Conservation (phyloP, 2,888 invertebrate genomes). For the Zonitis immaculata region DNA sequence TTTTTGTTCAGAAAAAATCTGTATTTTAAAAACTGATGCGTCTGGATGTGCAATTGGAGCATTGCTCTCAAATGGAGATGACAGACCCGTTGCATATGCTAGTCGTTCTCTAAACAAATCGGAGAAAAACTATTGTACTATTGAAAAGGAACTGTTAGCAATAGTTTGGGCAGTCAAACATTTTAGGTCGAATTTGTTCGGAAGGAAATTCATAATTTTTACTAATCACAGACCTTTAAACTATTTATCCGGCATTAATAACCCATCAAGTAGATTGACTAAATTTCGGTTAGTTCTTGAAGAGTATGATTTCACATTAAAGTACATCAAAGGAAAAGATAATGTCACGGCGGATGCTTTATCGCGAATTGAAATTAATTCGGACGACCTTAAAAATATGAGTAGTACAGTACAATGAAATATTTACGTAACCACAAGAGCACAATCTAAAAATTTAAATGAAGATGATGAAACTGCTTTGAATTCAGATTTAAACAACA, state of each 20-base stretch:
- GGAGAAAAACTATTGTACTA: constrained; percentile 14
- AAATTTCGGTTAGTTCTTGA: constrained; percentile 28
- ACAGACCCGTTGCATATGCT: constrained; percentile 17
- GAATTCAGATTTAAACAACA: background rate
- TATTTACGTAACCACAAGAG: constrained; percentile 5
- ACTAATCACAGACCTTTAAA: constrained; percentile 27
- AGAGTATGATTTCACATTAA: constrained; percentile 24
- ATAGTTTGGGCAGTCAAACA: constrained; percentile 26
- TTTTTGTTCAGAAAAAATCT: constrained; percentile 15
- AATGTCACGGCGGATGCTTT: constrained; percentile 14
- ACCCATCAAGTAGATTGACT: constrained; percentile 28
- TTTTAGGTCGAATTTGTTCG: constrained; percentile 24
- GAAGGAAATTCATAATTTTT: constrained; percentile 21
- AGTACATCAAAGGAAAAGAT: constrained; percentile 25
- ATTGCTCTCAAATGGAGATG: constrained; percentile 17
- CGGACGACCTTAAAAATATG: constrained; percentile 10
- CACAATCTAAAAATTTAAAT: constrained; percentile 2
- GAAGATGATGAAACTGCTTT: too few species aligned
- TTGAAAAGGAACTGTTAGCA: constrained; percentile 24
- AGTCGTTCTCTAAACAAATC: constrained; percentile 13
- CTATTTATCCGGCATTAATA: constrained; percentile 26
- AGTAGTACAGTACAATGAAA: background rate
- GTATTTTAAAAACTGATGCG: constrained; percentile 18
- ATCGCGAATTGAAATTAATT: constrained; percentile 7
- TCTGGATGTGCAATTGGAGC: constrained; percentile 17